phyloP scores from a whole-genome alignment of 2,888 invertebrate genomes.

The Drosophila multiciliata region DNA sequence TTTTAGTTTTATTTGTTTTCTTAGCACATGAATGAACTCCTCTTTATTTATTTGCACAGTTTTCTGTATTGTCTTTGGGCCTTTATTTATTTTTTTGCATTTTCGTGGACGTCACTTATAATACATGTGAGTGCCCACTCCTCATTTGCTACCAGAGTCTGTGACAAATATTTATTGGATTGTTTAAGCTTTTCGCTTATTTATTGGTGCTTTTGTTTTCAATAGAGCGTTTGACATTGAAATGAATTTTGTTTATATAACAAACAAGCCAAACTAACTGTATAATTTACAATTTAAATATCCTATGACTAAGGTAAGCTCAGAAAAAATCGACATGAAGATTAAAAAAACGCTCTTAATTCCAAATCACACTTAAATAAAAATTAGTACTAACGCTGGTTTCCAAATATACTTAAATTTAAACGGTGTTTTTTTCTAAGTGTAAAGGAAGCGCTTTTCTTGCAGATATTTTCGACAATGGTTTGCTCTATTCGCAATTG shows the following conservation, averaged over 20 bases:
- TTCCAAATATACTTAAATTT: too few species aligned
- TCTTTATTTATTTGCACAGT: slow-evolving; percentile 44
- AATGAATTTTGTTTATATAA: slow-evolving; percentile 1
- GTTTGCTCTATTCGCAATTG: slow-evolving; percentile 14
- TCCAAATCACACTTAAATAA: too few species aligned
- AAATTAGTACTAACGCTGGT: too few species aligned
- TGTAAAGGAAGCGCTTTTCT: slow-evolving; percentile 20
- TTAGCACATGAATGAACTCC: slow-evolving; percentile 58
- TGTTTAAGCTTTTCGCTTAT: slow-evolving; percentile 25
- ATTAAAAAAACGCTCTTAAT: too few species aligned
- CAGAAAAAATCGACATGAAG: too few species aligned
- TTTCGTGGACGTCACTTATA: slow-evolving; percentile 62
- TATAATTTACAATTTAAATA: background rate
- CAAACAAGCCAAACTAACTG: background rate
- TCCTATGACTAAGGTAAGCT: background rate
- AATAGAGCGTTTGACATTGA: slow-evolving; percentile 54
- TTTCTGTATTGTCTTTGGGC: slow-evolving; percentile 21
- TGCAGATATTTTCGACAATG: slow-evolving; percentile 2
- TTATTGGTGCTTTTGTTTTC: slow-evolving; percentile 25
- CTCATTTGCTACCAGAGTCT: slow-evolving; percentile 39
- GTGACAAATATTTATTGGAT: slow-evolving; percentile 64
- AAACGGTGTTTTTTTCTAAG: background rate
- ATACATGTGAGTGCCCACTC: slow-evolving; percentile 31
- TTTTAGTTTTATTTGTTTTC: slow-evolving; percentile 6
- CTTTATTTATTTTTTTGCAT: slow-evolving; percentile 35